These are phyloP conservation scores for Microchirus variegatus DNA, from an alignment of 2,797 vertebrate genomes.

Conservation along the genomic window DNA sequence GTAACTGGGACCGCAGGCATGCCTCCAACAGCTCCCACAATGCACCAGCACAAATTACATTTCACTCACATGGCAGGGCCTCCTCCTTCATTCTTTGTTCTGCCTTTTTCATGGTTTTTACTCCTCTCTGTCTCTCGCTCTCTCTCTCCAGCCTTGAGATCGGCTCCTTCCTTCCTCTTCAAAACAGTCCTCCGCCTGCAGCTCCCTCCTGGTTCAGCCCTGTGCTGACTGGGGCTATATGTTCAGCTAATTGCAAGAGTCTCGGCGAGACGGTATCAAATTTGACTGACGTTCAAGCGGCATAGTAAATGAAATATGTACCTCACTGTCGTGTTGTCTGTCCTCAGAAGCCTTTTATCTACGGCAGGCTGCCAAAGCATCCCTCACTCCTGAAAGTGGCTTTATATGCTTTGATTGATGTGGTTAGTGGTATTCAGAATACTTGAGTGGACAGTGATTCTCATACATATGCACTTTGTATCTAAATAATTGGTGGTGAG, in stretches of 20 bases:
- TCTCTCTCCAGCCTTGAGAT: slow-evolving; percentile 13
- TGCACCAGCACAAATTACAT: slow-evolving; percentile 67
- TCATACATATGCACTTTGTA: slow-evolving; percentile 42
- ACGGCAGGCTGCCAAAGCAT: slow-evolving; percentile 32
- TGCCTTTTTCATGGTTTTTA: slow-evolving; percentile 12
- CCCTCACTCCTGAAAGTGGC: slow-evolving; percentile 46
- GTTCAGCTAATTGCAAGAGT: slow-evolving; percentile 52
- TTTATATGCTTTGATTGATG: slow-evolving; percentile 62
- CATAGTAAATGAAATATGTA: slow-evolving; percentile 56
- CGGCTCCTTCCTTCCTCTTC: slow-evolving; percentile 33
- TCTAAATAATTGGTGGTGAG: slow-evolving; percentile 41
- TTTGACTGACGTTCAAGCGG: slow-evolving; percentile 19
- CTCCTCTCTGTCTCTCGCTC: background rate
- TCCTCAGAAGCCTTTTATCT: slow-evolving; percentile 54
- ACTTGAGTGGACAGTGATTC: slow-evolving; percentile 41
- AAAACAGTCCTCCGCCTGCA: slow-evolving; percentile 30
- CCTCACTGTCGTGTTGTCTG: slow-evolving; percentile 41
- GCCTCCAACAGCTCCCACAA: slow-evolving; percentile 58
- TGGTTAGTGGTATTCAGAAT: slow-evolving; percentile 35
- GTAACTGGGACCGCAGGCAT: slow-evolving; percentile 53
- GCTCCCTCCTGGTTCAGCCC: slow-evolving; percentile 27
- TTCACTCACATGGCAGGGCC: slow-evolving; percentile 48
- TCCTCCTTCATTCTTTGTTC: background rate
- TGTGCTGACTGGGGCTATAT: slow-evolving; percentile 17
- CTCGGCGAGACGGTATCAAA: slow-evolving; percentile 43